Percentiles rank a stretch among this genome's conserved stretches.
phyloP scores from a whole-genome alignment of 2,113 vertebrate species.

The Motacilla tschutschensis region DNA sequence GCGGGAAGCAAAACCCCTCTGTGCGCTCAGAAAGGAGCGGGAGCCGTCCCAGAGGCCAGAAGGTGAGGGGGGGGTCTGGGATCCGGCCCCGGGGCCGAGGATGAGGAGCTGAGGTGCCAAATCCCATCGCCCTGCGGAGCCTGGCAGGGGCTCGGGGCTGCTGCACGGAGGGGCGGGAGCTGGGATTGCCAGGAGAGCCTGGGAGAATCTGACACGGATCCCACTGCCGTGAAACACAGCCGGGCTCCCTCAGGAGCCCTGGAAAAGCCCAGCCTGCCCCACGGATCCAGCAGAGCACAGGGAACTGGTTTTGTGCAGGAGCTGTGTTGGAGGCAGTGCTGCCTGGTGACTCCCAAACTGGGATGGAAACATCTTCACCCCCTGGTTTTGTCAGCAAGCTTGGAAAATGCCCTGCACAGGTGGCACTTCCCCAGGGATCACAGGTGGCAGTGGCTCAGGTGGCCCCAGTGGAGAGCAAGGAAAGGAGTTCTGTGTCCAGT shows the following conservation, averaged over 20 bases:
- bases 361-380: background rate
- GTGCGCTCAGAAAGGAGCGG: background rate
- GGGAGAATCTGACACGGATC: background rate
- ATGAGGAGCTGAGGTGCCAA: background rate
- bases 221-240: background rate
- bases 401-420: background rate
- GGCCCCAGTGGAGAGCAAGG: background rate
- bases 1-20: background rate
- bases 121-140: background rate
- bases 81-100: background rate
- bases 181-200: background rate
- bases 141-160: background rate
- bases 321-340: accelerated
- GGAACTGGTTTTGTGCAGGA: background rate
- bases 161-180: accelerated
- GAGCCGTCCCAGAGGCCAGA: background rate
- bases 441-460: background rate
- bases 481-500: background rate
- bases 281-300: background rate
- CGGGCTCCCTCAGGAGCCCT: accelerated
- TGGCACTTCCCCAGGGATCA: accelerated
- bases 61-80: background rate
- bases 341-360: background rate
- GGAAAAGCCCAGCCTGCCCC: background rate
- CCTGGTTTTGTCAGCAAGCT: background rate